Percentiles rank a stretch among this genome's conserved stretches.
Conservation (phyloP, 2,888 invertebrate species). For the Dusona sp. region DNA sequence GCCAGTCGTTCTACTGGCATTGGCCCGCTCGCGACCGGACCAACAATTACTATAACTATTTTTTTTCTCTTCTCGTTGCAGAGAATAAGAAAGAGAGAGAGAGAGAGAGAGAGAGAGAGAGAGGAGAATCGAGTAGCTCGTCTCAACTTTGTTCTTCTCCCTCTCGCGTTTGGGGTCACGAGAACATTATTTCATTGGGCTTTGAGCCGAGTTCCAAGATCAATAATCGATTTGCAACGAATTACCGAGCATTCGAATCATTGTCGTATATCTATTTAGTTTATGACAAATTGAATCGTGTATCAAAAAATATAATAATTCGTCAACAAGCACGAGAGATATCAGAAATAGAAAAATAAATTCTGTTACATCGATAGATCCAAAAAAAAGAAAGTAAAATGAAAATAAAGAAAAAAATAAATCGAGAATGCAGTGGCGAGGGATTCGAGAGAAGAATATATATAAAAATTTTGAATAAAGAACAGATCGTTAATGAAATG, state of each 20-base stretch:
- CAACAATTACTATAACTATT: slow-evolving; percentile 60
- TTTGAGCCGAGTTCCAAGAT: background rate
- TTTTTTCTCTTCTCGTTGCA: slow-evolving; percentile 46
- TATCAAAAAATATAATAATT: background rate
- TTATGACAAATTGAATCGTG: background rate
- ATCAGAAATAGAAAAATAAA: background rate
- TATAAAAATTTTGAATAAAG: background rate
- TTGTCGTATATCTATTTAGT: background rate
- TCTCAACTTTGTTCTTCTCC: slow-evolving; percentile 5
- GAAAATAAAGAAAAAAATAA: too few relatives aligned
- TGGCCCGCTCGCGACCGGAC: slow-evolving; percentile 54
- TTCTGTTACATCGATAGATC: background rate
- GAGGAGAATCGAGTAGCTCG: slow-evolving; percentile 5
- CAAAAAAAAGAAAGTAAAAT: too few relatives aligned
- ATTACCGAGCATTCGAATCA: background rate
- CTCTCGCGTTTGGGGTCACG: background rate
- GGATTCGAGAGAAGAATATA: background rate
- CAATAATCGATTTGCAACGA: slow-evolving; percentile 7
- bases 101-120: background rate
- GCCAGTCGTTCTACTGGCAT: slow-evolving; percentile 65
- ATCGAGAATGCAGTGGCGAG: background rate
- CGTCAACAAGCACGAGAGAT: background rate
- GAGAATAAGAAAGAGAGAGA: slow-evolving; percentile 30
- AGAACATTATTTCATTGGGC: background rate
- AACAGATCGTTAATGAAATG: background rate